These are phyloP conservation scores for Morone chrysops DNA, from an alignment of 2,113 vertebrate genomes.

Conservation along the genomic window DNA sequence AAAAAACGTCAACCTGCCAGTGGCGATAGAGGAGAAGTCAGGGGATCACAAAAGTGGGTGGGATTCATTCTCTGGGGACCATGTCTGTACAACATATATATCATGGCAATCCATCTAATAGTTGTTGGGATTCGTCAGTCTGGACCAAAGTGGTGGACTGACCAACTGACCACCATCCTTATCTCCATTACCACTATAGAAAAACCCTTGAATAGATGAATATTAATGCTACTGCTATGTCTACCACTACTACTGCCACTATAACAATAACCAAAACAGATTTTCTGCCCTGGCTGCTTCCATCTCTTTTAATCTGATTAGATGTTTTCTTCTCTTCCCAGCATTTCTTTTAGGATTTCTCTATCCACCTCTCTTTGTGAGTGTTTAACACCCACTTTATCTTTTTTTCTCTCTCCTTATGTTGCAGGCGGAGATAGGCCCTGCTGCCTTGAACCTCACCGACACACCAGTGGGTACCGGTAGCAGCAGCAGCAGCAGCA, in stretches of 20 bases:
- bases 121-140: not conserved
- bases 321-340: not conserved
- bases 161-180: not conserved
- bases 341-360: not conserved
- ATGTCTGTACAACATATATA: not conserved
- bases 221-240: too few species aligned
- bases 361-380: not conserved
- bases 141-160: not conserved
- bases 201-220: too few species aligned
- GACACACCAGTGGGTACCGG: conserved; percentile 57
- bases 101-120: not conserved
- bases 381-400: not conserved
- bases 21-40: too few species aligned
- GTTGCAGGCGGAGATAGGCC: conserved; percentile 86
- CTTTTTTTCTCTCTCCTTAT: not conserved
- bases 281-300: not conserved
- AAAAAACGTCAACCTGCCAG: too few species aligned
- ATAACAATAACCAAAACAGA: not conserved
- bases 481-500: conserved; percentile 23
- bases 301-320: not conserved
- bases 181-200: too few species aligned
- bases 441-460: conserved; percentile 83
- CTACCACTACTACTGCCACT: too few species aligned
- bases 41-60: too few species aligned
- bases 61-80: too few species aligned